phyloP scores from a whole-genome alignment of 2,888 invertebrate species.

The Microdon myrmicae region DNA sequence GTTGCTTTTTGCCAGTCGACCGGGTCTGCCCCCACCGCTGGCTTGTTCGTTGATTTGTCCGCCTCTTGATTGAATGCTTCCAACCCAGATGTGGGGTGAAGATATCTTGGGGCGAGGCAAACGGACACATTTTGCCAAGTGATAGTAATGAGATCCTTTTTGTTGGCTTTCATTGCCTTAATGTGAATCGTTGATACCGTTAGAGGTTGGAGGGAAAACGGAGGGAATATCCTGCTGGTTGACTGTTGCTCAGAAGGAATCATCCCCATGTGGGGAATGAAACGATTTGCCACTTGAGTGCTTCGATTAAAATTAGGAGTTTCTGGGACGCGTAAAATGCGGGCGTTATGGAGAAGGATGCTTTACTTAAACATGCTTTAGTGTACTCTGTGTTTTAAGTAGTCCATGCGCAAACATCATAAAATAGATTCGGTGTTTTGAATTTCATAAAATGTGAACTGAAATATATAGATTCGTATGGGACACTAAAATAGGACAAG shows the following conservation, averaged over 20 bases:
- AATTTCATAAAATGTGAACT: no score
- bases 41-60: conserved; percentile 48
- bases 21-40: conserved; percentile 45
- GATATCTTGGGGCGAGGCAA: conserved; percentile 2
- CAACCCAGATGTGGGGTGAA: conserved; percentile 5
- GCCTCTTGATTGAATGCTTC: conserved; percentile 51
- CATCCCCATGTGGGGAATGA: conserved; percentile 59
- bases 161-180: conserved; percentile 34
- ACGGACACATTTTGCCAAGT: conserved; percentile 17
- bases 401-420: no score
- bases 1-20: conserved; percentile 50
- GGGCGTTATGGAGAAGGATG: no score
- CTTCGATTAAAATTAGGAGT: conserved; percentile 61
- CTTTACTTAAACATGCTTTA: no score
- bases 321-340: no score
- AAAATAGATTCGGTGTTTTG: no score
- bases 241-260: conserved; percentile 39
- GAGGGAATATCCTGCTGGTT: conserved; percentile 34
- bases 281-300: conserved; percentile 64
- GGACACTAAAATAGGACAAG: no score
- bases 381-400: no score
- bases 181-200: conserved; percentile 35
- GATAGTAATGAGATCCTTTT: conserved; percentile 31
- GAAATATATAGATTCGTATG: no score
- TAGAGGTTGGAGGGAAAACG: conserved; percentile 31